A percentile compares a stretch with the other conserved stretches of the same genome.
These are phyloP conservation scores for Vicugna pacos DNA, from an alignment of 2,113 vertebrate genomes.

Conservation along the genomic window DNA sequence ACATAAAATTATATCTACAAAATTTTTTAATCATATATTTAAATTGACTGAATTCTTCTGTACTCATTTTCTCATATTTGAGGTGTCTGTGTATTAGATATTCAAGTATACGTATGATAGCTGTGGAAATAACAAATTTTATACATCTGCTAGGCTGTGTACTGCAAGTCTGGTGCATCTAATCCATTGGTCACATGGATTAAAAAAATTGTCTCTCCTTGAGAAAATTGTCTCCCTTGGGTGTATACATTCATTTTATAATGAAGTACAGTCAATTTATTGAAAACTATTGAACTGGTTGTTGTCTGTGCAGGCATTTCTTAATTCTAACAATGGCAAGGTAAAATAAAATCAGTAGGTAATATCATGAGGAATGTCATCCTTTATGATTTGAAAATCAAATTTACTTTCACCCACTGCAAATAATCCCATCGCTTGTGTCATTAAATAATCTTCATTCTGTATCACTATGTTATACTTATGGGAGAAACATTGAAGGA, in stretches of 20 bases:
- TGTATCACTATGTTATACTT: neutral
- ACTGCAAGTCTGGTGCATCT: neutral
- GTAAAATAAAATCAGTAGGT: slow-evolving; percentile 65
- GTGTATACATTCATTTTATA: neutral
- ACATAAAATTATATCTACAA: neutral
- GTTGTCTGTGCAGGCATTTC: slow-evolving; percentile 40
- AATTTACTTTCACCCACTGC: slow-evolving; percentile 45
- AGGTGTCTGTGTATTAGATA: neutral
- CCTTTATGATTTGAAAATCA: slow-evolving; percentile 61
- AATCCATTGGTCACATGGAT: neutral
- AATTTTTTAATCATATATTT: neutral
- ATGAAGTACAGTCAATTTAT: slow-evolving; percentile 4
- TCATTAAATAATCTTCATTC: slow-evolving; percentile 60
- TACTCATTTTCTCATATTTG: neutral
- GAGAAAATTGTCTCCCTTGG: neutral
- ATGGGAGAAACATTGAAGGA: slow-evolving; percentile 7
- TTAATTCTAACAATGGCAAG: slow-evolving; percentile 65
- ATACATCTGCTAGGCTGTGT: neutral
- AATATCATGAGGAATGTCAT: slow-evolving; percentile 46
- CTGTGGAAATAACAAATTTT: neutral
- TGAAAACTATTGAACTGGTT: slow-evolving; percentile 50
- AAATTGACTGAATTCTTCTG: neutral
- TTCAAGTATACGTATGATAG: neutral
- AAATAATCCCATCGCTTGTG: slow-evolving; percentile 46
- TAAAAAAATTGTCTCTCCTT: neutral